Evolutionary conservation across 1,140 invertebrate species (phyloP).

Genomic region (Berghia stephanieae): DNA sequence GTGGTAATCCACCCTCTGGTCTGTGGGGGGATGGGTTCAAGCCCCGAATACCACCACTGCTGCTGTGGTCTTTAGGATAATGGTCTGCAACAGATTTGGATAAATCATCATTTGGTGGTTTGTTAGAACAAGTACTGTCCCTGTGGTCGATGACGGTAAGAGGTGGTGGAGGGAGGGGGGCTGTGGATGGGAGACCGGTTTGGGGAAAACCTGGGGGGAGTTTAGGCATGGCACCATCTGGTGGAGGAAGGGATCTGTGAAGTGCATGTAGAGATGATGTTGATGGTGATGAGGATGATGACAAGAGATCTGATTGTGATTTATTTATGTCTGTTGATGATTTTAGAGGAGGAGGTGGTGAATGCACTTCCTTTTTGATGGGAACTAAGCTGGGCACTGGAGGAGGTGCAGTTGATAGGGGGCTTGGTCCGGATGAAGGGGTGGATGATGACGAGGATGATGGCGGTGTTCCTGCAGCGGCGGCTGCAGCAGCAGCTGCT

Average conservation of each 20-base stretch:
- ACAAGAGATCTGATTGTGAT: neutral
- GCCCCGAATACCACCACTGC: constrained; percentile 13
- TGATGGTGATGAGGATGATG: constrained; percentile 14
- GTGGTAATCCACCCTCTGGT: neutral
- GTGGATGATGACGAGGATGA: no score
- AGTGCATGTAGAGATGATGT: constrained; percentile 27
- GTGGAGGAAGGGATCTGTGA: constrained; percentile 27
- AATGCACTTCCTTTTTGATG: constrained; percentile 43
- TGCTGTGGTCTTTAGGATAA: constrained; percentile 26
- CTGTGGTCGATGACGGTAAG: constrained; percentile 33
- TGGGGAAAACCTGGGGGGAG: constrained; percentile 21
- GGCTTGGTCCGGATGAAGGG: constrained; percentile 28
- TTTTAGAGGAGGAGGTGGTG: constrained; percentile 30
- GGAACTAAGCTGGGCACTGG: constrained; percentile 40
- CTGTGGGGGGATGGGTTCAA: constrained; percentile 16
- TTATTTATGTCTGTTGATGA: constrained; percentile 15
- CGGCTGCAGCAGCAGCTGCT: constrained; percentile 5
- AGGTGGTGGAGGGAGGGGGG: constrained; percentile 31
- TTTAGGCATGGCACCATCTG: constrained; percentile 15
- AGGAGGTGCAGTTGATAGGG: constrained; percentile 36
- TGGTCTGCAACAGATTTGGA: no score
- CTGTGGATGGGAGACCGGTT: constrained; percentile 17
- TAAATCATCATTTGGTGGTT: constrained; percentile 18
- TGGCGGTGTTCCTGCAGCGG: constrained; percentile 2
- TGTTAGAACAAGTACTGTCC: constrained; percentile 11